A percentile compares a stretch with the other conserved stretches of the same genome.
These are phyloP conservation scores for Myathropa florea DNA, from an alignment of 2,888 invertebrate genomes.

Conservation along the genomic window DNA sequence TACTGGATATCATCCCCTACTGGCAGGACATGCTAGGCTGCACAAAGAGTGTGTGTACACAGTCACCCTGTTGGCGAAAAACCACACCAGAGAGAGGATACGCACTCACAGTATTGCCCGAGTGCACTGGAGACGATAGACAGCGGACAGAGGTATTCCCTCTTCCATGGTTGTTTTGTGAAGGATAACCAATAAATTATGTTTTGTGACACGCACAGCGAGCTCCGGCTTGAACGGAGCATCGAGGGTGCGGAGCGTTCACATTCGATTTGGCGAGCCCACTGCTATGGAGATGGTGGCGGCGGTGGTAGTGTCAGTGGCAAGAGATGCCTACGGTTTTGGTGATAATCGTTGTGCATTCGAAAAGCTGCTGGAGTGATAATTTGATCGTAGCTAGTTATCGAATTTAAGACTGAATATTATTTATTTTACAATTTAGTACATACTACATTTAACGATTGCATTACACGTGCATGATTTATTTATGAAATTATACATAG, in stretches of 20 bases:
- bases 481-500: background rate
- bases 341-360: slow-evolving; percentile 25
- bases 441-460: background rate
- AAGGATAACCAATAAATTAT: slow-evolving; percentile 69
- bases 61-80: slow-evolving; percentile 37
- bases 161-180: slow-evolving; percentile 55
- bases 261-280: slow-evolving; percentile 33
- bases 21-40: slow-evolving; percentile 49
- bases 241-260: slow-evolving; percentile 51
- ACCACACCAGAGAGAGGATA: slow-evolving; percentile 20
- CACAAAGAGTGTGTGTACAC: slow-evolving; percentile 24
- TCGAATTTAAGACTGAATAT: background rate
- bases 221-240: slow-evolving; percentile 69
- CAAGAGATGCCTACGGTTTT: slow-evolving; percentile 4
- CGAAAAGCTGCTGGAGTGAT: background rate
- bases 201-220: slow-evolving; percentile 65
- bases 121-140: background rate
- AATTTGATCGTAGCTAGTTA: background rate
- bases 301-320: background rate
- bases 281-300: background rate
- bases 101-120: slow-evolving; percentile 5
- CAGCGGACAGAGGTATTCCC: slow-evolving; percentile 23
- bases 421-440: background rate
- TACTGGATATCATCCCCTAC: slow-evolving; percentile 26
- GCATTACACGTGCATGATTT: background rate